Percentiles rank a stretch among this genome's conserved stretches.
phyloP scores from a whole-genome alignment of 2,888 invertebrate species.

The Homarus gammarus region DNA sequence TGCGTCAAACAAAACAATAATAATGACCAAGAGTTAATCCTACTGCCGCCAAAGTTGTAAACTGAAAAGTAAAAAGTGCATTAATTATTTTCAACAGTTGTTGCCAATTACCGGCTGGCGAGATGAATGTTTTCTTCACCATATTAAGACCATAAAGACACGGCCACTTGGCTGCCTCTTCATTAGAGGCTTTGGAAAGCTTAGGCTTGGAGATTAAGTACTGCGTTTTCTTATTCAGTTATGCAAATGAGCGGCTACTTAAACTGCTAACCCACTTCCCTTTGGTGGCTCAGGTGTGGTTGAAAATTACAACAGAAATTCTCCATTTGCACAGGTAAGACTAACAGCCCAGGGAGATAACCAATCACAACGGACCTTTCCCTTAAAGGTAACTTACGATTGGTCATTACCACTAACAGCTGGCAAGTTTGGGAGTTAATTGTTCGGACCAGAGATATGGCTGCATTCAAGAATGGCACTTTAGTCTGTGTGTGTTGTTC shows the following conservation, averaged over 20 bases:
- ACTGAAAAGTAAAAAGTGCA: too few relatives aligned
- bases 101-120: too few relatives aligned
- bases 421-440: constrained; percentile 61
- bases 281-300: constrained; percentile 64
- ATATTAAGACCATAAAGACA: background rate
- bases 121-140: background rate
- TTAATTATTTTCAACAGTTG: too few relatives aligned
- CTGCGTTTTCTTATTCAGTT: constrained; percentile 57
- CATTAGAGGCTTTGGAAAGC: constrained; percentile 12
- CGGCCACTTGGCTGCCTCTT: constrained; percentile 22
- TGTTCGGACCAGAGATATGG: constrained; percentile 44
- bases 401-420: constrained; percentile 58
- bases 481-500: constrained; percentile 31
- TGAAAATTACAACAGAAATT: constrained; percentile 55
- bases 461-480: constrained; percentile 63
- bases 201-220: constrained; percentile 31
- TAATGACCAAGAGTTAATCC: too few relatives aligned
- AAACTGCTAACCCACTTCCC: constrained; percentile 52
- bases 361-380: constrained; percentile 43
- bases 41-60: too few relatives aligned
- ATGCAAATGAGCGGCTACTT: constrained; percentile 68
- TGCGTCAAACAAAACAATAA: too few relatives aligned
- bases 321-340: constrained; percentile 59
- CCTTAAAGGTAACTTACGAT: constrained; percentile 55
- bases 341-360: constrained; percentile 41